Conservation (phyloP, 1,140 invertebrate genomes). For the Adelges cooleyi region DNA sequence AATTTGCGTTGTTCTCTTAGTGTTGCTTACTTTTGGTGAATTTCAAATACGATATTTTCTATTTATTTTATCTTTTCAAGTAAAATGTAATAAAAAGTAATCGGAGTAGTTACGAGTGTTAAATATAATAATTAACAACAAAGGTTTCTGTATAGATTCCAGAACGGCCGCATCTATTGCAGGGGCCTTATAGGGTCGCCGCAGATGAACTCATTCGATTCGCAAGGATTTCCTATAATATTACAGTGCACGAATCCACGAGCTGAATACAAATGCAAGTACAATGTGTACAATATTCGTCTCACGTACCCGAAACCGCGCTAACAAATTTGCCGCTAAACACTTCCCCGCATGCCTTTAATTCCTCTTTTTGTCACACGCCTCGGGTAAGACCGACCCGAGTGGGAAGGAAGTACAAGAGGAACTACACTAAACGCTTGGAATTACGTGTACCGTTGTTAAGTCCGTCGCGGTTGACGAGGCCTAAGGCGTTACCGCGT, state of each 20-base stretch:
- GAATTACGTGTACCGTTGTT: slow-evolving; percentile 3
- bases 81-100: too few species aligned
- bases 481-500: not conserved
- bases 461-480: not conserved
- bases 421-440: not conserved
- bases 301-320: slow-evolving; percentile 8
- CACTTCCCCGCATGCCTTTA: slow-evolving; percentile 19
- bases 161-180: too few species aligned
- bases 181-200: too few species aligned
- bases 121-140: too few species aligned
- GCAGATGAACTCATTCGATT: slow-evolving; percentile 14
- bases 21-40: too few species aligned
- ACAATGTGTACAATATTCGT: too few species aligned
- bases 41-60: too few species aligned
- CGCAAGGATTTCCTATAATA: slow-evolving; percentile 11
- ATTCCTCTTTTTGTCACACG: slow-evolving; percentile 20
- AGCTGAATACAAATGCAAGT: slow-evolving; percentile 18
- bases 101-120: too few species aligned
- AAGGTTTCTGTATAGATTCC: too few species aligned
- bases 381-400: not conserved
- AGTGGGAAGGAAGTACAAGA: not conserved
- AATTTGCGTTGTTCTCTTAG: too few species aligned
- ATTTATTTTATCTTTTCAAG: too few species aligned
- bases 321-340: slow-evolving; percentile 24
- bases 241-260: slow-evolving; percentile 10